Evolutionary conservation across 2,113 vertebrate genomes (phyloP).

Genomic region (Alaudala cheleensis): DNA sequence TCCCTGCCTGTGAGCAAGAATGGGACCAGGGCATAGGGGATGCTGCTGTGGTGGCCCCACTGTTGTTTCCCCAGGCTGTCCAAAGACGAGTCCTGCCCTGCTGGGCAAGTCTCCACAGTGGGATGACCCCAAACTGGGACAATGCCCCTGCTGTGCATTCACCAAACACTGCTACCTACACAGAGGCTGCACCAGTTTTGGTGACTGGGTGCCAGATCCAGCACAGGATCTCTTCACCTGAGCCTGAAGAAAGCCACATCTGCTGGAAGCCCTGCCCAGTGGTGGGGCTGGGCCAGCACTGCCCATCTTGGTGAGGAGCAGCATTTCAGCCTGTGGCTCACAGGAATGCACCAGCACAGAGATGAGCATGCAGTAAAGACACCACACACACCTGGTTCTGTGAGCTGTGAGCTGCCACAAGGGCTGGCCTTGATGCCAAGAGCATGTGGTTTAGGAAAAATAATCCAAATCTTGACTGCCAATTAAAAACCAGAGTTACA

Average conservation of each 20-base stretch:
- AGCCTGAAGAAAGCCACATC: neutral
- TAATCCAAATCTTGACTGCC: neutral
- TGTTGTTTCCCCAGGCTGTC: too few species aligned
- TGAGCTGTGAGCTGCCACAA: rapidly evolving
- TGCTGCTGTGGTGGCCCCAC: rapidly evolving
- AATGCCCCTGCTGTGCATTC: neutral
- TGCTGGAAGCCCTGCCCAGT: neutral
- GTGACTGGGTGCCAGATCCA: too few species aligned
- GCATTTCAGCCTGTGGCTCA: neutral
- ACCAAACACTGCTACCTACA: rapidly evolving
- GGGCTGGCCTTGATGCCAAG: rapidly evolving
- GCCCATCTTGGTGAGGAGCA: rapidly evolving
- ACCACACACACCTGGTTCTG: rapidly evolving
- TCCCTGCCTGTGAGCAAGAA: rapidly evolving
- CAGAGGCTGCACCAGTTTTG: neutral
- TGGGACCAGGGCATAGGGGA: rapidly evolving
- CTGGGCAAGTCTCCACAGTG: rapidly evolving
- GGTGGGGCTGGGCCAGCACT: rapidly evolving
- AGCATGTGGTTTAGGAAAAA: rapidly evolving
- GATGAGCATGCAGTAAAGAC: rapidly evolving
- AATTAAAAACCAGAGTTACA: rapidly evolving
- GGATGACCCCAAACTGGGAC: rapidly evolving
- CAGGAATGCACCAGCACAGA: rapidly evolving
- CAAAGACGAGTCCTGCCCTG: neutral
- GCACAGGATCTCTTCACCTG: neutral